These are phyloP conservation scores for Helarctos malayanus DNA, from an alignment of 2,797 vertebrate species.

Conservation along the genomic window DNA sequence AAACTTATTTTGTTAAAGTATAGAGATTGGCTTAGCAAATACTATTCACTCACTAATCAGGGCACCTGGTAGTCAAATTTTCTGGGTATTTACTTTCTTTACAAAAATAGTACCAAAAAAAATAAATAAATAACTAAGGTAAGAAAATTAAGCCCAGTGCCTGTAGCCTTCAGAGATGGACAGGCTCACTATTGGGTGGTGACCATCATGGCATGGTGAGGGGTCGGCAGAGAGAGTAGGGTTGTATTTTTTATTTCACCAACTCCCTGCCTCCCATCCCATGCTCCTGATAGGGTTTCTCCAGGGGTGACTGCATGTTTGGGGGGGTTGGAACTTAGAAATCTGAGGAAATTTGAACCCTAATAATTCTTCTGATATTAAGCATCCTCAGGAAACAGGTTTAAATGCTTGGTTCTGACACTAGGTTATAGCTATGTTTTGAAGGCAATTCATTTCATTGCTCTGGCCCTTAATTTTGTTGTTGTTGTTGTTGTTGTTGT, in stretches of 20 bases:
- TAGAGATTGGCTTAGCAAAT: conserved; percentile 44
- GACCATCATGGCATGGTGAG: background rate
- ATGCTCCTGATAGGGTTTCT: background rate
- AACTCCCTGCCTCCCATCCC: background rate
- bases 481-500: background rate
- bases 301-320: background rate
- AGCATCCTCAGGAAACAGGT: background rate
- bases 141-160: background rate
- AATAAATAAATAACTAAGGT: background rate
- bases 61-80: conserved; percentile 24
- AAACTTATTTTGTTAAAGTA: conserved; percentile 38
- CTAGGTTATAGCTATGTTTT: background rate
- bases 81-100: conserved; percentile 24
- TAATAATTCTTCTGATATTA: background rate
- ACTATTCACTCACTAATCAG: conserved; percentile 27
- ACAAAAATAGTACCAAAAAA: background rate
- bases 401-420: background rate
- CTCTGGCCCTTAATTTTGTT: background rate
- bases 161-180: background rate
- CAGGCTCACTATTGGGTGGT: background rate
- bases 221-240: background rate
- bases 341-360: conserved; percentile 8
- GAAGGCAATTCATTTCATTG: background rate
- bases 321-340: background rate
- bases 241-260: background rate